Conservation (phyloP, 2,797 vertebrate species). For the Sebastes flavidus region DNA sequence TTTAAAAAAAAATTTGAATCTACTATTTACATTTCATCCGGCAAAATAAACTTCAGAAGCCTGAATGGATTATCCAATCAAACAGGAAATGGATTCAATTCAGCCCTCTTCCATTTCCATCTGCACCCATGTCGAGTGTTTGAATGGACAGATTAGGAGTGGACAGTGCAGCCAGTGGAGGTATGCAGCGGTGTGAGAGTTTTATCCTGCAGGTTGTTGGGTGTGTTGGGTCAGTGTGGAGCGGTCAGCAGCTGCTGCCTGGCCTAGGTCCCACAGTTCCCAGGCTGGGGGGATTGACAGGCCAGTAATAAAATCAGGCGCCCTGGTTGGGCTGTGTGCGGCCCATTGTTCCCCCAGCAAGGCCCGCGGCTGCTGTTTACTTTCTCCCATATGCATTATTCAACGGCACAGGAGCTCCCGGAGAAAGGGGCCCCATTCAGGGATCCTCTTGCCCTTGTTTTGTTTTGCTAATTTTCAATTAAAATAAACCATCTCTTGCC, state of each 20-base stretch:
- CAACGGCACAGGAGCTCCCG: slow-evolving; percentile 98
- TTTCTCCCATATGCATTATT: slow-evolving; percentile 99
- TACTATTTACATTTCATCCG: background rate
- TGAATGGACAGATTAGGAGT: slow-evolving; percentile 58
- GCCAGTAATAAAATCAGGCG: slow-evolving; percentile 99
- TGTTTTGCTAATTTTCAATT: slow-evolving; percentile 92
- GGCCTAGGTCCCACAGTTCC: slow-evolving; percentile 95
- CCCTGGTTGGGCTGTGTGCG: slow-evolving; percentile 94
- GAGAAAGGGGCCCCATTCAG: slow-evolving; percentile 98
- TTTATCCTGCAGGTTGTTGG: slow-evolving; percentile 66
- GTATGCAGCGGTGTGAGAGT: slow-evolving; percentile 69
- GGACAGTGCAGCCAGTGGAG: slow-evolving; percentile 56
- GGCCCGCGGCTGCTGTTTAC: slow-evolving; percentile 99
- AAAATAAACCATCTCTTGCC: slow-evolving; percentile 88
- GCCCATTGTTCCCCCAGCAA: slow-evolving; percentile 95
- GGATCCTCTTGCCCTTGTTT: slow-evolving; percentile 89
- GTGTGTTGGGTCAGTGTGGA: slow-evolving; percentile 88
- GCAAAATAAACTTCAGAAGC: slow-evolving; percentile 6
- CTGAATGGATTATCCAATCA: slow-evolving; percentile 1
- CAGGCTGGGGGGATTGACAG: slow-evolving; percentile 99
- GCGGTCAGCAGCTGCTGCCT: slow-evolving; percentile 99
- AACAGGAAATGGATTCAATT: slow-evolving; percentile 58
- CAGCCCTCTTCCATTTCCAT: slow-evolving; percentile 9
- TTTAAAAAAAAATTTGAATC: rapidly evolving
- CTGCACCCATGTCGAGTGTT: slow-evolving; percentile 19